Base-by-base conservation (phyloP, 2,797 vertebrate genomes). In the Allobates femoralis region DNA sequence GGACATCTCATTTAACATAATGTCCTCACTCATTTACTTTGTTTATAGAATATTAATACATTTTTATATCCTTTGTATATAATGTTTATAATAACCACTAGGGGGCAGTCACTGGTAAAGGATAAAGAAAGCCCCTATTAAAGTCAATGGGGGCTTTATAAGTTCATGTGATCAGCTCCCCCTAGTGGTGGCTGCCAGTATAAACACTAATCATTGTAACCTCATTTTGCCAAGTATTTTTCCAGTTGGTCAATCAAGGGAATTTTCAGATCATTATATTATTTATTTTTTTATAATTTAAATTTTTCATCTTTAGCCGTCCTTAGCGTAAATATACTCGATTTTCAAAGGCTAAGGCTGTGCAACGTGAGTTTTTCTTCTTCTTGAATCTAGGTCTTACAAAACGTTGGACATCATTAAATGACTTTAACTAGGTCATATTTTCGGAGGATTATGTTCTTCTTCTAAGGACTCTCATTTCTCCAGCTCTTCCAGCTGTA, bases 391-490 rank as follows among this genome's bases (percentile, higher is more conserved):
- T 71, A 19, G 28, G 53, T 55, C 30, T 55, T 56, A 26, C 50
- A 56, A 51, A 37, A 50, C 32, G 51, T 26, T 71, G 80, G 64
- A 53, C 79, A 71, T 82, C 55, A 73, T 73, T 83, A 83, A 74
- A 55, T 84, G 37, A 28, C 26, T 85, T 41, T 85, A 85, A 51
- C 74, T 85, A 55, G 64, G 60, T 67, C 60, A 85, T 58, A 67
- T 79, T 73, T 85, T 15, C 6, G 6, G 16, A 23, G 41, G 55
- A 56, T 58, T 53, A 50, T 81, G 74, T 53, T 69, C 26, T 60
- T 55, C 34, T 32, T 80, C 26, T 73, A 32, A 71, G 58, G 74
- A 12, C 23, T 23, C 18, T 64, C 46, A 1, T 19, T 62, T 58
- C 78, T 62, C 69, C 56, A n/a, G 32, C 53, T 51, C 37, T 85